Evolutionary conservation across 2,113 vertebrate genomes (phyloP).

Genomic region (Smithornis capensis): DNA sequence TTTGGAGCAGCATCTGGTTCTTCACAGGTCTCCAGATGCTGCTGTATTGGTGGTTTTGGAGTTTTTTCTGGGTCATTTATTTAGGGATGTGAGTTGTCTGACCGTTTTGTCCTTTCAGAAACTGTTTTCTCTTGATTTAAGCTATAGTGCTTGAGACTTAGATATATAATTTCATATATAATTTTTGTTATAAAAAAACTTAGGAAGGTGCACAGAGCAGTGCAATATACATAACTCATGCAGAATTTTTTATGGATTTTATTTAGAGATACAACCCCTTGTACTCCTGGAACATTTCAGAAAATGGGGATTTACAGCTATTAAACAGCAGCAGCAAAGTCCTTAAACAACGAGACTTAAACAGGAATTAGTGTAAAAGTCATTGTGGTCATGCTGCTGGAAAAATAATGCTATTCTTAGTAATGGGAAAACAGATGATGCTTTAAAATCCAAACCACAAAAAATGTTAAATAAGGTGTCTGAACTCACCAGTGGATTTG

Average conservation of each 20-base stretch:
- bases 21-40: constrained; percentile 26
- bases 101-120: constrained; percentile 23
- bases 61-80: constrained; percentile 35
- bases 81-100: constrained; percentile 13
- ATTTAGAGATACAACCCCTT: background rate
- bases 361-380: constrained; percentile 3
- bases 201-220: background rate
- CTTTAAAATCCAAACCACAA: constrained; percentile 28
- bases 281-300: constrained; percentile 13
- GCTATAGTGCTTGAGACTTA: background rate
- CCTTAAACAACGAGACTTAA: background rate
- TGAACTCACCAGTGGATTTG: background rate
- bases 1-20: constrained; percentile 23
- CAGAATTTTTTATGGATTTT: background rate
- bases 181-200: background rate
- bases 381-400: constrained; percentile 17
- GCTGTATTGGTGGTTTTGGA: constrained; percentile 6
- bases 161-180: background rate
- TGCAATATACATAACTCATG: background rate
- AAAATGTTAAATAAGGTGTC: background rate
- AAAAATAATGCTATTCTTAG: constrained; percentile 27
- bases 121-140: constrained; percentile 21
- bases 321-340: background rate
- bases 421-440: constrained; percentile 23
- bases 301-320: background rate